Base-by-base conservation (phyloP, 2,888 invertebrate genomes). In the Latheticus oryzae region DNA sequence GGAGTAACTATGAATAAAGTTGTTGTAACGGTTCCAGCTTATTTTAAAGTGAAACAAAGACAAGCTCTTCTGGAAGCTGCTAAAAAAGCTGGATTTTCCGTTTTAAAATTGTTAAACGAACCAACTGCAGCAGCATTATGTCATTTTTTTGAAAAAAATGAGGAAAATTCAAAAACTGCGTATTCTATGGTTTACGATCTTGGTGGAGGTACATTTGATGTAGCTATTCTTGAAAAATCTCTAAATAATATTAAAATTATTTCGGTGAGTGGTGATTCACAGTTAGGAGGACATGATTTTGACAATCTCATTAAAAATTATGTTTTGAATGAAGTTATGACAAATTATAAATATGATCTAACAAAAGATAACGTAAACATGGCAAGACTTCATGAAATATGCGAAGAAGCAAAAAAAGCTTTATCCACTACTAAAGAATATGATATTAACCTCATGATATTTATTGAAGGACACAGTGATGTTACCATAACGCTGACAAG, bases 251-350 rank as follows among this genome's bases (percentile, higher is more conserved):
- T 63, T 19, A 56, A 57, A 13, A 66, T 68, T 9, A 55, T 63
- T 11, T 56, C 60, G 15, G 62, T 68, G 8, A 63, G 61, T 28
- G 71, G 71, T 1, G 66, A 70, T 45, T 56, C 60, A 4, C 61
- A 67, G 56, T 59, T 73, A 15, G 72, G 72, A 1, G 72, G 71
- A 0, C 57, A 63, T 21, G 70, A 73, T 58, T 62, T 71, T 8
- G 68, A 69, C 38, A 47, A 57, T 19, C 60, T 62, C n/a, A 12
- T 70, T 9, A 17, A 63, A 5, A 47, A 65, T 5, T 45, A 68
- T 38, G 43, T 65, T 38, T 56, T 37, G 5, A 24, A 55, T 11
- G 23, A 51, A 21, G 33, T 65, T 12, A 9, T 53, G 15, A 42
- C 55, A 13, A 47, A 63, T 28, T 47, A 62, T 35, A 38, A 58